Evolutionary conservation across 2,797 vertebrate genomes (phyloP).

Genomic region (Pelobates cultripes): DNA sequence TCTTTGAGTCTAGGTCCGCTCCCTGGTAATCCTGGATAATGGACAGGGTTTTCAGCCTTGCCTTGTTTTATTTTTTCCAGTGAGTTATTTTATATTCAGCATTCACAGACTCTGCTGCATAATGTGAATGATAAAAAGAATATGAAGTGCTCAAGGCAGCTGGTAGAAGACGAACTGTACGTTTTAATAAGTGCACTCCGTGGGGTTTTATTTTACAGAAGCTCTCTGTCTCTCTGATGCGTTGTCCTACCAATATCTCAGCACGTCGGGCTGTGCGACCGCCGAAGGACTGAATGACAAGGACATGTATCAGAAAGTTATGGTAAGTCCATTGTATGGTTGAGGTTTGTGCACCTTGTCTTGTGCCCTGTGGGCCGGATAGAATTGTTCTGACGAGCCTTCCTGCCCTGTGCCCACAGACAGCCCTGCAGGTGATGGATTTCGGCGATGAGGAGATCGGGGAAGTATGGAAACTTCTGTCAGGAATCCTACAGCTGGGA

Average conservation of each 20-base stretch:
- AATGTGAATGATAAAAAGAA: no score
- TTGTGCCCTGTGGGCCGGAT: no score
- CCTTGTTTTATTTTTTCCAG: no score
- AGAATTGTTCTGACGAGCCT: no score
- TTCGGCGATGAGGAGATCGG: slow-evolving; percentile 87
- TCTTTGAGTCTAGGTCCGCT: no score
- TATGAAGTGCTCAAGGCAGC: not conserved
- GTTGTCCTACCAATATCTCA: slow-evolving; percentile 82
- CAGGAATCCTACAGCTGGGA: slow-evolving; percentile 87
- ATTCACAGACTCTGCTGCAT: no score
- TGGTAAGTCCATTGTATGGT: slow-evolving; percentile 71
- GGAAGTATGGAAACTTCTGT: slow-evolving; percentile 88
- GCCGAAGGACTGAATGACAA: slow-evolving; percentile 82
- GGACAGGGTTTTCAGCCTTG: no score
- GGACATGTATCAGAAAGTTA: slow-evolving; percentile 84
- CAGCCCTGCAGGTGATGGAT: slow-evolving; percentile 87
- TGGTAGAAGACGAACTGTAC: not conserved
- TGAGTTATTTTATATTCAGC: no score
- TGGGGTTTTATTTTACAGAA: slow-evolving; percentile 47
- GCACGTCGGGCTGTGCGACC: slow-evolving; percentile 82
- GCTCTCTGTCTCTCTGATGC: slow-evolving; percentile 79
- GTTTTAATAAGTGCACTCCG: not conserved
- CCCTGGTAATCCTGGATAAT: no score
- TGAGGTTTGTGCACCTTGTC: no score
- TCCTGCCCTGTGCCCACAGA: slow-evolving; percentile 63